A percentile compares a stretch with the other conserved stretches of the same genome.
Evolutionary conservation across 2,888 invertebrate species (phyloP).

Genomic region (Gymnoscelis rufifasciata): DNA sequence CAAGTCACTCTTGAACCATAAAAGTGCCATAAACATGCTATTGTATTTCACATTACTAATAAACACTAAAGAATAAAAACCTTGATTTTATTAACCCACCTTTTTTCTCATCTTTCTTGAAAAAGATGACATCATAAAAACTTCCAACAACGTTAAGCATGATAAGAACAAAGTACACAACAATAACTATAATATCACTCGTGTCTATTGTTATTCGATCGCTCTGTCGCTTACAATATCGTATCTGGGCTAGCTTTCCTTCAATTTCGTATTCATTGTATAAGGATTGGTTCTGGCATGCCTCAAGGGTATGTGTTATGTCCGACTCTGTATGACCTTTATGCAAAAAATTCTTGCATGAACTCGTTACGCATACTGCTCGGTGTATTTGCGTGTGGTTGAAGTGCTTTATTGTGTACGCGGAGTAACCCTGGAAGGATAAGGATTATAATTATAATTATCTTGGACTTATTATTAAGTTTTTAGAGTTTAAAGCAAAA

Average conservation of each 20-base stretch:
- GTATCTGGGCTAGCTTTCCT: slow-evolving; percentile 41
- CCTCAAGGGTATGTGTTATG: slow-evolving; percentile 47
- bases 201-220: slow-evolving; percentile 40
- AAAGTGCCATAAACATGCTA: no score
- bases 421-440: slow-evolving; percentile 60
- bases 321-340: slow-evolving; percentile 30
- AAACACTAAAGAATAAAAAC: no score
- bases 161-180: slow-evolving; percentile 41
- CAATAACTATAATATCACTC: slow-evolving; percentile 49
- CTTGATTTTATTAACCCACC: not conserved
- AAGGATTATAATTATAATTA: no score
- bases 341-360: slow-evolving; percentile 42
- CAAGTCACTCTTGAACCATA: no score
- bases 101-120: slow-evolving; percentile 30
- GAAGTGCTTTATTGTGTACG: slow-evolving; percentile 54
- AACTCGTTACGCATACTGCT: slow-evolving; percentile 54
- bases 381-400: slow-evolving; percentile 65
- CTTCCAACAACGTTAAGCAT: slow-evolving; percentile 53
- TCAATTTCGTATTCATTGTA: slow-evolving; percentile 51
- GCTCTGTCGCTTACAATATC: slow-evolving; percentile 50
- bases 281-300: slow-evolving; percentile 56
- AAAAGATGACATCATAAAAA: slow-evolving; percentile 43
- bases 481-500: no score
- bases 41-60: no score
- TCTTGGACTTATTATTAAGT: no score